phyloP scores from a whole-genome alignment of 2,888 invertebrate genomes.

The Polylopha cassiicola region DNA sequence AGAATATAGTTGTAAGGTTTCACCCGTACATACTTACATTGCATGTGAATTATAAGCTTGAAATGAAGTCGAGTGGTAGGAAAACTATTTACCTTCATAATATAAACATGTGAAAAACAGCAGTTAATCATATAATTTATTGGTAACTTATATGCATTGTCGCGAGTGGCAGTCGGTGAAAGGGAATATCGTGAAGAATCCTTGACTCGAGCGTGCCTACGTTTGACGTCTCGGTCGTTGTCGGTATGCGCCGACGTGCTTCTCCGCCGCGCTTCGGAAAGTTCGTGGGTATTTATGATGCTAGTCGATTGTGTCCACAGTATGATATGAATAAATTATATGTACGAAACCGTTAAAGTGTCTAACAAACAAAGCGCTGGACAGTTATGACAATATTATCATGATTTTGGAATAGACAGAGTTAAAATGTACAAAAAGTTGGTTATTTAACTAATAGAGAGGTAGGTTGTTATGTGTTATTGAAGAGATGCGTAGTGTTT shows the following conservation, averaged over 20 bases:
- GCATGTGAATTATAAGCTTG: too few species aligned
- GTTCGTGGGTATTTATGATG: constrained; percentile 7
- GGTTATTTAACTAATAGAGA: too few species aligned
- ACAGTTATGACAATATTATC: constrained; percentile 10
- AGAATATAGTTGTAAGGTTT: too few species aligned
- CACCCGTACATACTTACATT: too few species aligned
- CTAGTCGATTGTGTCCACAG: constrained; percentile 7
- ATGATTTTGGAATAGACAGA: too few species aligned
- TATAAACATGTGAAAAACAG: too few species aligned
- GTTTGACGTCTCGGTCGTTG: constrained; percentile 29
- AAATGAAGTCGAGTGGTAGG: too few species aligned
- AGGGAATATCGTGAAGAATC: constrained; percentile 75
- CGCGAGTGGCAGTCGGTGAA: constrained; percentile 65
- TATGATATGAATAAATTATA: constrained; percentile 12
- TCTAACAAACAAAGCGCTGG: constrained; percentile 4
- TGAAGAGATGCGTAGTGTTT: too few species aligned
- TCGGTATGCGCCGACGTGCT: constrained; percentile 28
- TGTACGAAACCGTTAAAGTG: constrained; percentile 3
- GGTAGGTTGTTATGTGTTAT: too few species aligned
- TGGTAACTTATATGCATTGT: constrained; percentile 59
- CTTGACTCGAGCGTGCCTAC: constrained; percentile 72
- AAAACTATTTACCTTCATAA: too few species aligned
- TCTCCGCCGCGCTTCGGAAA: constrained; percentile 27
- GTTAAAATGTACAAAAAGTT: too few species aligned
- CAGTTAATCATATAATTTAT: too few species aligned